These are phyloP conservation scores for Cepaea hortensis DNA, from an alignment of 2,888 invertebrate genomes.

Conservation along the genomic window DNA sequence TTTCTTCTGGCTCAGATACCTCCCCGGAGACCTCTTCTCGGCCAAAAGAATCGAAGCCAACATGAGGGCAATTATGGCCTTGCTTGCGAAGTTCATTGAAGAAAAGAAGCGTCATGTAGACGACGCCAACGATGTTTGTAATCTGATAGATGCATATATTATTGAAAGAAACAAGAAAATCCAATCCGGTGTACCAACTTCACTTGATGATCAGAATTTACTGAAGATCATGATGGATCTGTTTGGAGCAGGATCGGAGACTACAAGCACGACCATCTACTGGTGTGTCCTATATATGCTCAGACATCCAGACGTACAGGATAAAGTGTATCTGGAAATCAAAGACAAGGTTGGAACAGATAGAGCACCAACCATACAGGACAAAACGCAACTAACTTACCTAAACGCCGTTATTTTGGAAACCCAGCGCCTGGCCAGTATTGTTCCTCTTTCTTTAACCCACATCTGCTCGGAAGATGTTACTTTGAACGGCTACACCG, in stretches of 20 bases:
- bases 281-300: slow-evolving; percentile 89
- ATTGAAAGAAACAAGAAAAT: slow-evolving; percentile 29
- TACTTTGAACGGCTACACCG: too few relatives aligned
- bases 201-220: slow-evolving; percentile 17
- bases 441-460: too few relatives aligned
- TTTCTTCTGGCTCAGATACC: not conserved
- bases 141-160: not conserved
- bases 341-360: slow-evolving; percentile 69
- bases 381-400: too few relatives aligned
- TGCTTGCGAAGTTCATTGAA: not conserved
- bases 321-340: slow-evolving; percentile 47
- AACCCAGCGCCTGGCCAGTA: too few relatives aligned
- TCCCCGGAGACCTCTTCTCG: slow-evolving; percentile 28
- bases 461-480: too few relatives aligned
- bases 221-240: slow-evolving; percentile 14
- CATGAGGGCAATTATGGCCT: not conserved
- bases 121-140: not conserved
- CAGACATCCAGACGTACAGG: slow-evolving; percentile 82
- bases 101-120: slow-evolving; percentile 6
- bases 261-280: slow-evolving; percentile 88
- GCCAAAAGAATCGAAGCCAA: slow-evolving; percentile 5
- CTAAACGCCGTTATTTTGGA: too few relatives aligned
- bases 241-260: slow-evolving; percentile 78
- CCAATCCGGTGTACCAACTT: not conserved
- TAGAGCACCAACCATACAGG: slow-evolving; percentile 33